A percentile compares a stretch with the other conserved stretches of the same genome.
phyloP scores from a whole-genome alignment of 2,113 vertebrate species.

The Miniopterus natalensis region DNA sequence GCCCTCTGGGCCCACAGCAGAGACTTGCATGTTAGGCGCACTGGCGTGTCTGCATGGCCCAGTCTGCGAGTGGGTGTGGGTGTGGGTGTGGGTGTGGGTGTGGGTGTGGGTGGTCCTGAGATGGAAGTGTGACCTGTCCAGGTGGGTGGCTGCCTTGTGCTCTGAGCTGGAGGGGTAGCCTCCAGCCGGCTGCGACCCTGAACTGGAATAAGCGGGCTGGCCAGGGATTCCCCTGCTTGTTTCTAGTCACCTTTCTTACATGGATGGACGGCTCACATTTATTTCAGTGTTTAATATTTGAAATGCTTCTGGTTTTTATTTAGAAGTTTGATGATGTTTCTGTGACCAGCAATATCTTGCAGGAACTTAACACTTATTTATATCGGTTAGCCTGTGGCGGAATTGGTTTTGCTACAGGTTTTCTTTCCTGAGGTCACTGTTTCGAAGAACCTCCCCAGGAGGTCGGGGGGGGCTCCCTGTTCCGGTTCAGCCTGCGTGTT shows the following conservation, averaged over 20 bases:
- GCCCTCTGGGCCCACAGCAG: not conserved
- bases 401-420: not conserved
- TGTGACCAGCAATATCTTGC: not conserved
- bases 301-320: not conserved
- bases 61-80: not conserved
- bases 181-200: not conserved
- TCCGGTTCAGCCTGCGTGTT: not conserved
- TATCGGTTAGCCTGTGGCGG: not conserved
- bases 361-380: not conserved
- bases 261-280: not conserved
- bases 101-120: not conserved
- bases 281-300: not conserved
- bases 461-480: not conserved
- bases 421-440: not conserved
- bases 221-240: not conserved
- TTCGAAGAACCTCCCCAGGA: not conserved
- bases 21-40: not conserved
- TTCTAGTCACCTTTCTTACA: not conserved
- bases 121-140: not conserved
- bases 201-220: not conserved
- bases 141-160: not conserved
- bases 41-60: too few species aligned
- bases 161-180: not conserved
- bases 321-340: not conserved
- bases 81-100: not conserved